Percentiles rank a stretch among this genome's conserved stretches.
phyloP scores from a whole-genome alignment of 2,888 invertebrate genomes.

The Plagodis dolabraria region DNA sequence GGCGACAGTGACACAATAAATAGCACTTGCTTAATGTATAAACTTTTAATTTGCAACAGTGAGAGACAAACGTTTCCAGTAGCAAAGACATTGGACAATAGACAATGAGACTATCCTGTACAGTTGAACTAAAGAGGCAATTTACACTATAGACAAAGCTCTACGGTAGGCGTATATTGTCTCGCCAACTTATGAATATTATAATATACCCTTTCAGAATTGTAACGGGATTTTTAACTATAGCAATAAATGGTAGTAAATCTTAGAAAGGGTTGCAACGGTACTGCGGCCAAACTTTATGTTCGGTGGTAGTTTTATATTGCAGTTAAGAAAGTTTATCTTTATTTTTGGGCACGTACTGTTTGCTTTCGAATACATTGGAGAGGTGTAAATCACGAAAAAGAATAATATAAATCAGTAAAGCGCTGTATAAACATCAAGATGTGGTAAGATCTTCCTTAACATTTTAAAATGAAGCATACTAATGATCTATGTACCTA shows the following conservation, averaged over 20 bases:
- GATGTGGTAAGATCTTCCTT: no score
- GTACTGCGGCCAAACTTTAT: constrained; percentile 63
- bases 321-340: constrained; percentile 18
- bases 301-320: constrained; percentile 2
- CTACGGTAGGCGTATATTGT: constrained; percentile 40
- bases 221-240: constrained; percentile 42
- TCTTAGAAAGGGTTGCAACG: constrained; percentile 58
- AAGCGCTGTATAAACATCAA: no score
- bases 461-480: no score
- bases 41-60: neutral
- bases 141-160: constrained; percentile 32
- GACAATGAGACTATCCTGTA: constrained; percentile 15
- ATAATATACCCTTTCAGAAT: constrained; percentile 52
- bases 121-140: constrained; percentile 25
- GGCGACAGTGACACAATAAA: no score
- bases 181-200: constrained; percentile 54
- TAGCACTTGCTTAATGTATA: neutral
- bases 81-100: constrained; percentile 17
- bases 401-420: no score
- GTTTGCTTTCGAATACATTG: neutral
- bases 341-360: constrained; percentile 23
- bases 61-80: constrained; percentile 18
- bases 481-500: no score
- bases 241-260: constrained; percentile 49
- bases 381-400: no score